Evolutionary conservation across 2,888 invertebrate species (phyloP).

Genomic region (Marronus borbonicus): DNA sequence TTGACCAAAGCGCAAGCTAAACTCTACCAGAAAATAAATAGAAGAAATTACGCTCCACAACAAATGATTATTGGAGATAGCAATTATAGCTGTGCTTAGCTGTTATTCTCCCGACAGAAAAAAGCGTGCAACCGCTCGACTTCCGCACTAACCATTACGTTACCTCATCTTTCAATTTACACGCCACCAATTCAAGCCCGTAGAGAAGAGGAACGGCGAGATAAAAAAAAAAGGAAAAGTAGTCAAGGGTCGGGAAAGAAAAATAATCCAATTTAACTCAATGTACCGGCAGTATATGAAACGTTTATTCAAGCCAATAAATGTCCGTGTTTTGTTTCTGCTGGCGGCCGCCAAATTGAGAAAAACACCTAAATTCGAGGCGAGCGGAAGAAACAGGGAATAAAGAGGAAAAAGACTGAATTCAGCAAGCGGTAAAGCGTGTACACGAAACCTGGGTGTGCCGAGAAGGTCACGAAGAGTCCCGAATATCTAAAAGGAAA

Average conservation of each 20-base stretch:
- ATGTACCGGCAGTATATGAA: slow-evolving; percentile 30
- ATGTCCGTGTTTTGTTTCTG: slow-evolving; percentile 46
- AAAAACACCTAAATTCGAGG: slow-evolving; percentile 40
- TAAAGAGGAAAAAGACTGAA: not conserved
- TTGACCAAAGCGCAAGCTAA: too few species aligned
- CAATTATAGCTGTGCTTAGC: too few species aligned
- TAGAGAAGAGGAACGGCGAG: not conserved
- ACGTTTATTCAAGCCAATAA: slow-evolving; percentile 44
- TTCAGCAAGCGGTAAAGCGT: not conserved
- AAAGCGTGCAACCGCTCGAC: too few species aligned
- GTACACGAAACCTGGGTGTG: too few species aligned
- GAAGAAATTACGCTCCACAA: too few species aligned
- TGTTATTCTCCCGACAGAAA: too few species aligned
- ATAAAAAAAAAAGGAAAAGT: not conserved
- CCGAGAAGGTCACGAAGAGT: slow-evolving; percentile 1
- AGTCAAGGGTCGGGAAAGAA: slow-evolving; percentile 11
- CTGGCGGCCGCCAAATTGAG: slow-evolving; percentile 30
- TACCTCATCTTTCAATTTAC: slow-evolving; percentile 27
- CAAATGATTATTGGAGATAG: too few species aligned
- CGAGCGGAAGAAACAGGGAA: not conserved
- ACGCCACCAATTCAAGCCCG: slow-evolving; percentile 1
- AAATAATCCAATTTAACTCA: slow-evolving; percentile 48
- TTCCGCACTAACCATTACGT: not conserved
- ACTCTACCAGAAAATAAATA: too few species aligned
- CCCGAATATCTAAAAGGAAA: slow-evolving; percentile 14